A percentile compares a stretch with the other conserved stretches of the same genome.
phyloP scores from a whole-genome alignment of 2,888 invertebrate species.

The Drosophila anomalipes region DNA sequence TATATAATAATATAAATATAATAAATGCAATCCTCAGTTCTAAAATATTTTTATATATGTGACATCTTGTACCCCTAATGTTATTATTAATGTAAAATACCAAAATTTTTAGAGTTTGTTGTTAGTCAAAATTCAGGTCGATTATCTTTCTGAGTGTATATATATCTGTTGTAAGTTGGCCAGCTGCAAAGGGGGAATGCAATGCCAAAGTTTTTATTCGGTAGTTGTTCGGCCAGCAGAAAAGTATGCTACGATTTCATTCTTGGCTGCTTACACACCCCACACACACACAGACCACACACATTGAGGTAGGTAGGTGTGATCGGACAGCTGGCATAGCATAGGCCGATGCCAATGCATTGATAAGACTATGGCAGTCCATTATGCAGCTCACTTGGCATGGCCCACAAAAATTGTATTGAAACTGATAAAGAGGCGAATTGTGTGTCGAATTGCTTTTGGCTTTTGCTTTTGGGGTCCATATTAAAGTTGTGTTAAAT shows the following conservation, averaged over 20 bases:
- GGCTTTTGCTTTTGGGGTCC: not conserved
- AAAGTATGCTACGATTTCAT: slow-evolving; percentile 66
- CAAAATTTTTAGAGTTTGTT: too few relatives aligned
- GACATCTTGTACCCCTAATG: too few relatives aligned
- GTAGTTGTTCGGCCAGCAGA: slow-evolving; percentile 40
- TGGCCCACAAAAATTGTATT: slow-evolving; percentile 47
- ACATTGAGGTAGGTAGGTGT: slow-evolving; percentile 11
- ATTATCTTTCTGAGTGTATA: not conserved
- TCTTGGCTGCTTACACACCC: slow-evolving; percentile 34
- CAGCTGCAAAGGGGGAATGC: slow-evolving; percentile 18
- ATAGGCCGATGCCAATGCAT: slow-evolving; percentile 60
- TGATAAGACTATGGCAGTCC: slow-evolving; percentile 74
- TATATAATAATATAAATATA: too few relatives aligned
- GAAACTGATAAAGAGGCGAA: slow-evolving; percentile 47
- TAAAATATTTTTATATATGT: too few relatives aligned
- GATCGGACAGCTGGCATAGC: slow-evolving; percentile 11
- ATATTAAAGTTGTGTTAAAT: slow-evolving; percentile 23
- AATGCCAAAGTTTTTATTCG: slow-evolving; percentile 48
- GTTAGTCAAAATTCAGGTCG: not conserved
- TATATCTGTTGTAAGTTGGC: not conserved
- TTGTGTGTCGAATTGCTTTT: slow-evolving; percentile 34
- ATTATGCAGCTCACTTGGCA: slow-evolving; percentile 74
- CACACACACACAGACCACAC: not conserved
- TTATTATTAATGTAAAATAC: too few relatives aligned
- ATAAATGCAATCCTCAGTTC: too few relatives aligned